Base-by-base conservation (phyloP, 2,797 vertebrate genomes). In the Miichthys miiuy region DNA sequence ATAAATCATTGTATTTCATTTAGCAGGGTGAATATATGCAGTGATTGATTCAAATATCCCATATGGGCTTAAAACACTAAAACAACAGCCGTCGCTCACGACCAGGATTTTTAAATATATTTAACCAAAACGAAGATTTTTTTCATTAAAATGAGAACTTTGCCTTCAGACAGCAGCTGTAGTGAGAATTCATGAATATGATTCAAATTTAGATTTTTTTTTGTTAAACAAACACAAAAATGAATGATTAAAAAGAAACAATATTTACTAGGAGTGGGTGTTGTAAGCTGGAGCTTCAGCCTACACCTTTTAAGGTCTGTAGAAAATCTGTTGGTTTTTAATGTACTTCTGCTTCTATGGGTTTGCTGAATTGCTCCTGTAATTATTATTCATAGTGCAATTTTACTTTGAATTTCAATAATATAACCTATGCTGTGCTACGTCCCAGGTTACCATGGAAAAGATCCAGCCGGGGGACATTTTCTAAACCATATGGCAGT, bases 401-500 rank as follows among this genome's bases (percentile, higher is more conserved):
- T 55, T n/a, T 56, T 5, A 17, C 16, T 16, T 17, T 47, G 2
- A 16, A 51, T 60, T 25, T 6, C 20, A 58, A 62, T 60, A 4
- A 55, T 44, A 4, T 13, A 16, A 82, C 48, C 11, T n/a, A 0
- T 17, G 48, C 14, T 54, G 7, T 27, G 52, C 52, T 27, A 9
- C 34, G 34, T 38, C 34, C 34, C 34, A 38, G 34, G 79, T 85
- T 87, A 4, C 69, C 80, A 86, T 66, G 69, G 83, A 79, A 82
- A 88, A 67, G 44, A 58, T 55, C 21, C 64, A 65, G 54, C 65
- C 17, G 30, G 46, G 57, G 67, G 14, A 52, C 16, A 44, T 75
- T 78, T 51, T 38, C 20, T 51, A 55, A 72, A 74, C 69, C 55
- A 47, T 51, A 27, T 23, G 47, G 70, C 8, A 9, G 34, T 0